Conservation (phyloP, 1,140 invertebrate genomes). For the Leptinotarsa texana region DNA sequence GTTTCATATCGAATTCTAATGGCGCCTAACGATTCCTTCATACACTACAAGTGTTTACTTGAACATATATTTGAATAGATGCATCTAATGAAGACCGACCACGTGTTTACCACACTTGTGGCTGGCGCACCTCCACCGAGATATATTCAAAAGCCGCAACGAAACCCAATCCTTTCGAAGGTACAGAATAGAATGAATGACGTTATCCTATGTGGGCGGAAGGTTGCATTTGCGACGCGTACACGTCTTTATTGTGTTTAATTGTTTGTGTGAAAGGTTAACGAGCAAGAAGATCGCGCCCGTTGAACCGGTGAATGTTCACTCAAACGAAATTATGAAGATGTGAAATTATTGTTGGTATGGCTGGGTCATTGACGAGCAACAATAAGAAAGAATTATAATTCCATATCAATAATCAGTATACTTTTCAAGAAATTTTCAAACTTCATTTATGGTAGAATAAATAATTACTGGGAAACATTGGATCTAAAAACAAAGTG, state of each 20-base stretch:
- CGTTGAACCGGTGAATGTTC: not conserved
- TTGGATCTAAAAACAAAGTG: too few species aligned
- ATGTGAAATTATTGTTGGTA: not conserved
- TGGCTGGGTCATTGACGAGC: too few species aligned
- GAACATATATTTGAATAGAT: too few species aligned
- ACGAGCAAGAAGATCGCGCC: not conserved
- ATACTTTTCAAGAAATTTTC: too few species aligned
- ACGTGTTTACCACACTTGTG: not conserved
- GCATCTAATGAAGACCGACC: too few species aligned
- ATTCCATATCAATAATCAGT: too few species aligned
- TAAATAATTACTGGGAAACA: too few species aligned
- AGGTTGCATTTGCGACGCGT: slow-evolving; percentile 8
- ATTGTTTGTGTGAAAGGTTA: slow-evolving; percentile 23
- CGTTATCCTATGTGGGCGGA: slow-evolving; percentile 12
- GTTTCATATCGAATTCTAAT: too few species aligned
- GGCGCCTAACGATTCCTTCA: too few species aligned
- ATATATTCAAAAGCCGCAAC: not conserved
- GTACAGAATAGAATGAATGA: not conserved
- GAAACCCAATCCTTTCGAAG: not conserved
- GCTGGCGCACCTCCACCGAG: not conserved
- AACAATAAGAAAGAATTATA: too few species aligned
- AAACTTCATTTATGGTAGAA: too few species aligned
- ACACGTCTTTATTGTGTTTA: slow-evolving; percentile 19
- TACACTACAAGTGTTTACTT: too few species aligned
- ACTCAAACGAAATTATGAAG: not conserved